phyloP scores from a whole-genome alignment of 2,888 invertebrate genomes.

The Chaetogeoica ovagalla region DNA sequence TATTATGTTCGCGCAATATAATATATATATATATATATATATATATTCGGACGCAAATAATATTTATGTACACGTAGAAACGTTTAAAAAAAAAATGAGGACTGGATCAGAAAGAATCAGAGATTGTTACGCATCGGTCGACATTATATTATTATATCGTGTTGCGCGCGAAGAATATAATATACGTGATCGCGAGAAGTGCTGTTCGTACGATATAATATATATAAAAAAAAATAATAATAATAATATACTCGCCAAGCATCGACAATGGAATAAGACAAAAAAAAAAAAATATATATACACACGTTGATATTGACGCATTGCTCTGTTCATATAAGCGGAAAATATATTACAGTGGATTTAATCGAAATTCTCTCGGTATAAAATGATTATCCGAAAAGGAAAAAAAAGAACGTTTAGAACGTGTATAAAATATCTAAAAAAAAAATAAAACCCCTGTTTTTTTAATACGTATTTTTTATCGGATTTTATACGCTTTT shows the following conservation, averaged over 20 bases:
- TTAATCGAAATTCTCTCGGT: slow-evolving; percentile 21
- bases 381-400: neutral
- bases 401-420: neutral
- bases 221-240: slow-evolving; percentile 6
- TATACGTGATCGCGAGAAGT: slow-evolving; percentile 36
- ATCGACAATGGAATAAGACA: slow-evolving; percentile 43
- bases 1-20: neutral
- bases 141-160: slow-evolving; percentile 14
- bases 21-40: neutral
- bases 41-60: slow-evolving; percentile 7
- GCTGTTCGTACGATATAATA: slow-evolving; percentile 4
- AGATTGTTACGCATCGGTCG: slow-evolving; percentile 16
- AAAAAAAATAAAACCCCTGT: neutral
- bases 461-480: neutral
- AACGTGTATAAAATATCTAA: neutral
- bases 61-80: neutral
- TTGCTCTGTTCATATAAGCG: neutral
- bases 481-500: neutral
- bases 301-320: neutral
- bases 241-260: neutral
- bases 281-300: neutral
- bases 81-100: neutral
- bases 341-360: slow-evolving; percentile 14
- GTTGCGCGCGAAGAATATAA: slow-evolving; percentile 34
- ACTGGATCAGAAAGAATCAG: neutral